Base-by-base conservation (phyloP, 2,113 vertebrate species). In the Petaurus breviceps region DNA sequence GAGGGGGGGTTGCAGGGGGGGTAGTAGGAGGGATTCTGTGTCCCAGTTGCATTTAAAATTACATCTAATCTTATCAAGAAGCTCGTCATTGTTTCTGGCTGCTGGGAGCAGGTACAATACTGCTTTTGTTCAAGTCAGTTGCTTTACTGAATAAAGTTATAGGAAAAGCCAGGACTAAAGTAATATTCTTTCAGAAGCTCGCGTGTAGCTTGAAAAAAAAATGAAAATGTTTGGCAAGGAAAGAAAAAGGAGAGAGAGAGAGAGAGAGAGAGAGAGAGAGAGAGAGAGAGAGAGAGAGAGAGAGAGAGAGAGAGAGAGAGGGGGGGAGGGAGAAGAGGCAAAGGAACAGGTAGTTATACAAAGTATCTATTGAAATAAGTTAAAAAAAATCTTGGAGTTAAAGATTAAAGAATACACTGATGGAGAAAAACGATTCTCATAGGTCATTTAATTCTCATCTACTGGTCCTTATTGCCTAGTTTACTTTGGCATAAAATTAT, bases 11-110 rank as follows among this genome's bases (percentile, higher is more conserved):
- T n/a, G n/a, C n/a, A n/a, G n/a, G 98, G 97, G 97, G 97, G 96
- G 98, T 95, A 95, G 97, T 97, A 98, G 98, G 98, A 99, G 98
- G 97, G 98, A 98, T 98, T 97, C 97, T 98, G 99, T 99, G 98
- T 99, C 98, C 97, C 97, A 28, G 50, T 97, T 98, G 98, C 98
- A 99, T 99, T 99, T 98, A 98, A 98, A 99, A 98, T 98, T 98
- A 98, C 98, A 98, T 99, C 99, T 98, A 98, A 99, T 99, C 99
- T 99, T 99, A 99, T 99, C 99, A 98, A 98, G 98, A 97, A 98
- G 91, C 98, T 98, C 3, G 96, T 98, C 98, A 98, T 99, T 99
- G 99, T 99, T 99, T 99, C 98, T 98, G 98, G 98, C 97, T 98
- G 98, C 98, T 98, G 97, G 97, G 94, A 98, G 98, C 98, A 99